Percentiles rank a stretch among this genome's conserved stretches.
Evolutionary conservation across 2,797 vertebrate species (phyloP).

Genomic region (Otolemur crassicaudatus): DNA sequence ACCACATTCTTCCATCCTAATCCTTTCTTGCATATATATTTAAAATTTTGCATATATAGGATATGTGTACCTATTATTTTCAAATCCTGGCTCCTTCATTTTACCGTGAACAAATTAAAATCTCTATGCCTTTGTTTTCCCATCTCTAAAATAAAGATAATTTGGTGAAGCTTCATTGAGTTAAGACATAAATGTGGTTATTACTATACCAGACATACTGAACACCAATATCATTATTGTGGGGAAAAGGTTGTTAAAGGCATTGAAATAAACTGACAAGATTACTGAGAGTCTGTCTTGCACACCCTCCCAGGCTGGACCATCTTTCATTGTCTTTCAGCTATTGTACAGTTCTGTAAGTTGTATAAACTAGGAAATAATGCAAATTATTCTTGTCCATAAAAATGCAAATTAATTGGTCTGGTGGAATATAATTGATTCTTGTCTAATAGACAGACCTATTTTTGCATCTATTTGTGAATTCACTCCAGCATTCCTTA

Average conservation of each 20-base stretch:
- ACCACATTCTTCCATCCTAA: not conserved
- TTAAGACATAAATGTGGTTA: not conserved
- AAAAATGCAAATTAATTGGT: slow-evolving; percentile 41
- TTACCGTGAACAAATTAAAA: not conserved
- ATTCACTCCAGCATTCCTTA: not conserved
- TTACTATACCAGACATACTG: not conserved
- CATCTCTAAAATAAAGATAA: slow-evolving; percentile 48
- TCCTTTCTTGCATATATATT: not conserved
- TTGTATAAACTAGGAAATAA: not conserved
- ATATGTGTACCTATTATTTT: not conserved
- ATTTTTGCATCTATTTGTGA: not conserved
- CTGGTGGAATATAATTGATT: slow-evolving; percentile 24
- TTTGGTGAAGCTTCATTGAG: not conserved
- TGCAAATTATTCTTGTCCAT: slow-evolving; percentile 25
- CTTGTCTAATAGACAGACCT: not conserved
- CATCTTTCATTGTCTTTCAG: not conserved
- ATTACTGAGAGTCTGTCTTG: not conserved
- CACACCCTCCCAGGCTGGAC: not conserved
- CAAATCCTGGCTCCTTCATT: not conserved
- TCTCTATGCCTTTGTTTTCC: not conserved
- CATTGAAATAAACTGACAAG: not conserved
- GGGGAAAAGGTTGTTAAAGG: not conserved
- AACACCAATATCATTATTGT: not conserved
- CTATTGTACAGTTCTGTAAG: not conserved
- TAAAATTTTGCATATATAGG: not conserved